phyloP scores from a whole-genome alignment of 2,888 invertebrate species.

The Eristalinus sepulchralis region DNA sequence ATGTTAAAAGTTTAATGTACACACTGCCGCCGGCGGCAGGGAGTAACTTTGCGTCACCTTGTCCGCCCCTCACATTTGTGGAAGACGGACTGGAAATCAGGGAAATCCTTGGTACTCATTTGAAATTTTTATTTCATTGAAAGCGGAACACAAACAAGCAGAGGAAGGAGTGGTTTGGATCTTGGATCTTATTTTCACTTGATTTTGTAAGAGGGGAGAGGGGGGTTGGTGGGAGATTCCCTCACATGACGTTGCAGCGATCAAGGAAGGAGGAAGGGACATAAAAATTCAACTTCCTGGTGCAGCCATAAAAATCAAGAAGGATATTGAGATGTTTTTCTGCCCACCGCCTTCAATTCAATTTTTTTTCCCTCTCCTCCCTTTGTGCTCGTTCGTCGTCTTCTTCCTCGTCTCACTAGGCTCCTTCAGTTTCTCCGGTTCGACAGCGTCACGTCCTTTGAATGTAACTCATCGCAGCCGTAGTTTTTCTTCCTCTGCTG shows the following conservation, averaged over 20 bases:
- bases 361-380: constrained; percentile 28
- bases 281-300: constrained; percentile 59
- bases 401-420: too few relatives aligned
- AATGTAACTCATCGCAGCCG: constrained; percentile 19
- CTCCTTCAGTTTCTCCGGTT: not conserved
- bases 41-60: constrained; percentile 15
- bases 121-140: constrained; percentile 39
- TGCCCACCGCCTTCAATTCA: constrained; percentile 9
- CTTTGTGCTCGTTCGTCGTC: not conserved
- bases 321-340: constrained; percentile 50
- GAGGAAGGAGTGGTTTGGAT: not conserved
- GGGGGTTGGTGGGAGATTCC: not conserved
- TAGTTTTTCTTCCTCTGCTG: not conserved
- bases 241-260: not conserved
- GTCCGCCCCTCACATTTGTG: too few relatives aligned
- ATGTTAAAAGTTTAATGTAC: constrained; percentile 67
- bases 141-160: constrained; percentile 4
- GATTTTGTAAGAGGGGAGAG: not conserved
- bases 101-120: constrained; percentile 34
- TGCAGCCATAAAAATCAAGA: constrained; percentile 63
- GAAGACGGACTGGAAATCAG: constrained; percentile 20
- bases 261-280: not conserved
- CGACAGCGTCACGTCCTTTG: constrained; percentile 14
- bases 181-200: not conserved
- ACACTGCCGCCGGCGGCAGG: constrained; percentile 22